These are phyloP conservation scores for Laticauda laticaudata DNA, from an alignment of 2,113 vertebrate species.

Conservation along the genomic window DNA sequence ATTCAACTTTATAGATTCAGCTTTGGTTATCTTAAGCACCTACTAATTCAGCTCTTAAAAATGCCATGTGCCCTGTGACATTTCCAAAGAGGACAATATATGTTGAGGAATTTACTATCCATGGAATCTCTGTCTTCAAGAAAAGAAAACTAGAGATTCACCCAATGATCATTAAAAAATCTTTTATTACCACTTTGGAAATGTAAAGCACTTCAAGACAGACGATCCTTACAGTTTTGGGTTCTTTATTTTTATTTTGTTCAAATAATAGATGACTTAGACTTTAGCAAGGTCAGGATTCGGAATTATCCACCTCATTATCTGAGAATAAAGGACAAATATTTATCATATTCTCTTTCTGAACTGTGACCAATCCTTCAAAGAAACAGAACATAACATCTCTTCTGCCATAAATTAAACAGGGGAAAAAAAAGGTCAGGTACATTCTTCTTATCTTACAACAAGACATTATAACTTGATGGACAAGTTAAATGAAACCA, in stretches of 20 bases:
- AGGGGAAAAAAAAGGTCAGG: conserved; percentile 54
- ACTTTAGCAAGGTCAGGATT: conserved; percentile 59
- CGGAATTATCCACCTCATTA: conserved; percentile 67
- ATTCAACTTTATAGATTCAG: background rate
- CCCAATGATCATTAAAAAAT: conserved; percentile 41
- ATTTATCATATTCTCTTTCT: conserved; percentile 69
- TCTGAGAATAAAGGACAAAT: conserved; percentile 61
- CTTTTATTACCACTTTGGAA: conserved; percentile 49
- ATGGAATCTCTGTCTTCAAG: conserved; percentile 23
- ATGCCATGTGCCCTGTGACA: conserved; percentile 33
- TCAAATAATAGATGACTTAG: conserved; percentile 57
- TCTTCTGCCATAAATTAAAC: conserved; percentile 56
- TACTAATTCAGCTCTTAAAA: conserved; percentile 17
- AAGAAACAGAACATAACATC: conserved; percentile 55
- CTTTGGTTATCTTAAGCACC: background rate
- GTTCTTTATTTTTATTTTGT: background rate
- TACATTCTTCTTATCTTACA: conserved; percentile 56
- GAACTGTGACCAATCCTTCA: conserved; percentile 61
- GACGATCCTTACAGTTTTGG: conserved; percentile 48
- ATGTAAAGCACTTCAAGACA: conserved; percentile 42
- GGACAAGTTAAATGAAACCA: conserved; percentile 68
- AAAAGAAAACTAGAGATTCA: conserved; percentile 22
- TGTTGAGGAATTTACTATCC: conserved; percentile 36
- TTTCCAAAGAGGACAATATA: conserved; percentile 26
- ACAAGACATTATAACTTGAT: conserved; percentile 55